Evolutionary conservation across 2,113 vertebrate genomes (phyloP).

Genomic region (Coregonus clupeaformis): DNA sequence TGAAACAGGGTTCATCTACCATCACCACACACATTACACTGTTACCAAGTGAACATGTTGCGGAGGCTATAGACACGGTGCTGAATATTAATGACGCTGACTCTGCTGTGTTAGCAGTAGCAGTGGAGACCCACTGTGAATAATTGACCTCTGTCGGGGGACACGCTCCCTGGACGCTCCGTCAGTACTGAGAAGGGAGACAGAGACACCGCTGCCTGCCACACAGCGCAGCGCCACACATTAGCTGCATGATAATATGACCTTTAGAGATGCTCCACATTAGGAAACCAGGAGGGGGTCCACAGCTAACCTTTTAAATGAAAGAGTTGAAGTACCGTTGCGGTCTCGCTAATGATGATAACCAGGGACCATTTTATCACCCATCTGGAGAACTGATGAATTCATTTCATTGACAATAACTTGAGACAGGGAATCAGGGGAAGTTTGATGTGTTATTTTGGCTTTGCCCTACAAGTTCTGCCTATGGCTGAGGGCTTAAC

Average conservation of each 20-base stretch:
- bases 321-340: conserved; percentile 17
- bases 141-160: conserved; percentile 23
- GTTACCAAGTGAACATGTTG: conserved; percentile 9
- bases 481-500: too few relatives aligned
- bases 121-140: conserved; percentile 18
- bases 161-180: conserved; percentile 23
- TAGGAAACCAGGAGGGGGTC: conserved; percentile 35
- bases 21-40: conserved; percentile 18
- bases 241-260: conserved; percentile 56
- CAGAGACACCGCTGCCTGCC: conserved; percentile 10
- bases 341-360: conserved; percentile 6
- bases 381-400: conserved; percentile 27
- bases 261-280: conserved; percentile 44
- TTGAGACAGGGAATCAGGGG: neutral
- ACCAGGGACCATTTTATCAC: conserved; percentile 14
- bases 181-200: conserved; percentile 17
- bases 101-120: conserved; percentile 23
- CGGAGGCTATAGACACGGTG: neutral
- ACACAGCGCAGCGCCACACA: conserved; percentile 14
- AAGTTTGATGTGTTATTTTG: neutral
- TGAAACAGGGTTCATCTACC: conserved; percentile 7
- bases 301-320: conserved; percentile 47
- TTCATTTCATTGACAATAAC: neutral
- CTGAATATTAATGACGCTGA: conserved; percentile 40
- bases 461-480: too few relatives aligned